These are phyloP conservation scores for Bombyx huttoni DNA, from an alignment of 2,888 invertebrate species.

Conservation along the genomic window DNA sequence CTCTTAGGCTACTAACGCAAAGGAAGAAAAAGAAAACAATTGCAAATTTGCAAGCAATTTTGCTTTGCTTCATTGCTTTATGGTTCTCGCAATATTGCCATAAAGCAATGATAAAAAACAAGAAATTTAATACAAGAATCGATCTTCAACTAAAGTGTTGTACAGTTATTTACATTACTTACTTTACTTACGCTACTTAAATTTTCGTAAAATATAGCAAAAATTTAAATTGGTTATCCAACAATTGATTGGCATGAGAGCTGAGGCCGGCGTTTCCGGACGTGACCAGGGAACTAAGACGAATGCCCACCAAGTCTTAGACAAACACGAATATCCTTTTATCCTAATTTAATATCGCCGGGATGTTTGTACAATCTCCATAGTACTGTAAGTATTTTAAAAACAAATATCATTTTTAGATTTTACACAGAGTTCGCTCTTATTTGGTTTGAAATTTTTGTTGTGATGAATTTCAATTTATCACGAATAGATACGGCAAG, in stretches of 20 bases:
- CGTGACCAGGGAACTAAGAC: constrained; percentile 21
- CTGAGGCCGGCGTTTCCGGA: constrained; percentile 16
- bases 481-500: no score
- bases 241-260: constrained; percentile 29
- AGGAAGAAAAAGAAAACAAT: no score
- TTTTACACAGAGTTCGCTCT: neutral
- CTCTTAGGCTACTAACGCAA: no score
- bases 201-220: constrained; percentile 8
- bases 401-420: neutral
- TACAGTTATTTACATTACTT: no score
- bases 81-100: no score
- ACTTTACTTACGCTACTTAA: no score
- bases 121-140: no score
- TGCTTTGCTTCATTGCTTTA: no score
- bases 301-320: neutral
- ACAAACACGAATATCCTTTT: neutral
- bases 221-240: constrained; percentile 34
- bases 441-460: neutral
- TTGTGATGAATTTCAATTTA: no score
- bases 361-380: neutral
- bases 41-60: no score
- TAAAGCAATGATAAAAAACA: no score
- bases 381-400: neutral
- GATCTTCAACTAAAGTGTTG: no score
- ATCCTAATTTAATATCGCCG: neutral